Evolutionary conservation across 2,113 vertebrate genomes (phyloP).

Genomic region (Eulacestoma nigropectus): DNA sequence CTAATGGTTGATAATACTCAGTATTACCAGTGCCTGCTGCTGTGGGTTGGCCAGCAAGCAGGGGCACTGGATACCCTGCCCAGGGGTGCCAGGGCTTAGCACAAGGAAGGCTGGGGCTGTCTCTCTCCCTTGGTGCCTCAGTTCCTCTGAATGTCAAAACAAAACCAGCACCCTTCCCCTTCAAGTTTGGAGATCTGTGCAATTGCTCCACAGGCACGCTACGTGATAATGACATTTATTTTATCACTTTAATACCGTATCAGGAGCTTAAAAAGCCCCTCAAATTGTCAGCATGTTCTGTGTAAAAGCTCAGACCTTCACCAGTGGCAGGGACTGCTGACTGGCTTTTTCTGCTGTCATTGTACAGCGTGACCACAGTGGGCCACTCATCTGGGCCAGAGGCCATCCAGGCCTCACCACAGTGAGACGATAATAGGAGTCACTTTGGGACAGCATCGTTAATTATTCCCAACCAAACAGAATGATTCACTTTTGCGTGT

Average conservation of each 20-base stretch:
- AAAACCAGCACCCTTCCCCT: background rate
- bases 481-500: background rate
- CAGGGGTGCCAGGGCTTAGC: background rate
- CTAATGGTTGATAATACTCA: background rate
- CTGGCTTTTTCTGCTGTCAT: background rate
- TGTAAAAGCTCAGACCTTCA: background rate
- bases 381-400: background rate
- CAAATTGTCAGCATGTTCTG: background rate
- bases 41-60: background rate
- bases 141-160: background rate
- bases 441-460: background rate
- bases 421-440: background rate
- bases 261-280: background rate
- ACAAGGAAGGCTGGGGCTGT: background rate
- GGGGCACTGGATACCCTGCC: accelerated
- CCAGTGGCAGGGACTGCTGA: background rate
- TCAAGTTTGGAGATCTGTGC: background rate
- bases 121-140: background rate
- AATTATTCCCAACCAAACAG: background rate
- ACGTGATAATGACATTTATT: background rate
- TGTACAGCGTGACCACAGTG: background rate
- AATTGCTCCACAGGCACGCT: background rate
- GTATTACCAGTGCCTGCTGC: background rate
- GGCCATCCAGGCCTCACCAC: background rate
- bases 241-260: background rate